Evolutionary conservation across 2,113 vertebrate genomes (phyloP).

Genomic region (Naja naja): DNA sequence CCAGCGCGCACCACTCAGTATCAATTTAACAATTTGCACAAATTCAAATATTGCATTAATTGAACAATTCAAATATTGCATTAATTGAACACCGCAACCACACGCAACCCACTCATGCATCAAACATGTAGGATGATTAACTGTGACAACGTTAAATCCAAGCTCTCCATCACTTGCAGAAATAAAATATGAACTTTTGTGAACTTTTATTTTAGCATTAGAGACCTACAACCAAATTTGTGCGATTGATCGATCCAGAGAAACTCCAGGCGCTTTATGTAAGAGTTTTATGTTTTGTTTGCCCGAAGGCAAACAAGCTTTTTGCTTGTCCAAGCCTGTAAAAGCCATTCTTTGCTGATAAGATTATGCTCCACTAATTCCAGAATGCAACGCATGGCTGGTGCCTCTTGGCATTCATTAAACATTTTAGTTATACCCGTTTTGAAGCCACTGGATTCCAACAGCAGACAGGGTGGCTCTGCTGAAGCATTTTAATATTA

Average conservation of each 20-base stretch:
- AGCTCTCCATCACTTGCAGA: background rate
- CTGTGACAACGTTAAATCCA: background rate
- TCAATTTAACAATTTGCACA: background rate
- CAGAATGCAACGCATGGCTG: rapidly evolving
- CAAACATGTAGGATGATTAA: background rate
- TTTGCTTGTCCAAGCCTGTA: background rate
- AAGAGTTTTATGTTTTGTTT: background rate
- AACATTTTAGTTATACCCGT: background rate
- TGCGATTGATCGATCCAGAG: background rate
- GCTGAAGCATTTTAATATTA: background rate
- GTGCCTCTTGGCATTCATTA: background rate
- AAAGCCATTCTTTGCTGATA: background rate
- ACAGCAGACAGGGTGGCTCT: background rate
- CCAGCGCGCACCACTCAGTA: rapidly evolving
- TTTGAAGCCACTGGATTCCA: background rate
- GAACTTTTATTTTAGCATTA: background rate
- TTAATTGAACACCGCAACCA: no score
- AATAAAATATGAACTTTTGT: background rate
- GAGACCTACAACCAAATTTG: background rate
- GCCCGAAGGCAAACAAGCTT: background rate
- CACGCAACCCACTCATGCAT: background rate
- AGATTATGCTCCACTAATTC: background rate
- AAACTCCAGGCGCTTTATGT: background rate
- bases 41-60: background rate
- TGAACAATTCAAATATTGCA: no score